Base-by-base conservation (phyloP, 2,888 invertebrate genomes). In the Drosophila hamatofila region DNA sequence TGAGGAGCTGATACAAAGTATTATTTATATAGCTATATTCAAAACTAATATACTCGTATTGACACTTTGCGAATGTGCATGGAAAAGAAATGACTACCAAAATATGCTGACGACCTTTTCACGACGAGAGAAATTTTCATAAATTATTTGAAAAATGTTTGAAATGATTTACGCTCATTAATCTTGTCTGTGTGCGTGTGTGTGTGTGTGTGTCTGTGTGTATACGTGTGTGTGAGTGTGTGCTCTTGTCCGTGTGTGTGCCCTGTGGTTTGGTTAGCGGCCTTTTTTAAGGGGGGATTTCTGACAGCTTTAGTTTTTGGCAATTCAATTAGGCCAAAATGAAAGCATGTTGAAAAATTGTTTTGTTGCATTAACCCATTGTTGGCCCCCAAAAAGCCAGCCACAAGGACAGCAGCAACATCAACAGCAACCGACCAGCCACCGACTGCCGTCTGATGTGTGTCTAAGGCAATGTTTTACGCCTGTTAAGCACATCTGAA, bases 311-410 rank as follows among this genome's bases (percentile, higher is more conserved):
- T 80, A 79, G 80, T 79, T 79, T 79, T 70, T 79, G 80, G 78
- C 80, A 79, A 79, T 79, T 79, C 78, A 79, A 79, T 79, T 79
- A 80, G 77, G 80, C 77, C 78, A 79, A 80, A 76, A 70, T 80
- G 77, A 79, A 80, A 79, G 76, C 73, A 73, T 64, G 73, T 76
- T 79, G 78, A 79, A 80, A 80, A 79, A 79, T 79, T 80, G 73
- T 75, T 79, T 72, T 79, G 75, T 66, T 79, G 78, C 79, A 79
- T 78, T 78, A 78, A 78, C 78, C 79, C 78, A 78, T 78, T 78
- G 75, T 72, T 78, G 75, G 39, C 70, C 55, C 68, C 49, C 52
- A 33, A 52, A 44, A 18, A 18, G 12, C 27, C 52, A 18, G 33
- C 33, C 35, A 23, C 66, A 65, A 41, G 66, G 27, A 46, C 67